Base-by-base conservation (phyloP, 1,140 invertebrate genomes). In the Palaemon carinicauda region DNA sequence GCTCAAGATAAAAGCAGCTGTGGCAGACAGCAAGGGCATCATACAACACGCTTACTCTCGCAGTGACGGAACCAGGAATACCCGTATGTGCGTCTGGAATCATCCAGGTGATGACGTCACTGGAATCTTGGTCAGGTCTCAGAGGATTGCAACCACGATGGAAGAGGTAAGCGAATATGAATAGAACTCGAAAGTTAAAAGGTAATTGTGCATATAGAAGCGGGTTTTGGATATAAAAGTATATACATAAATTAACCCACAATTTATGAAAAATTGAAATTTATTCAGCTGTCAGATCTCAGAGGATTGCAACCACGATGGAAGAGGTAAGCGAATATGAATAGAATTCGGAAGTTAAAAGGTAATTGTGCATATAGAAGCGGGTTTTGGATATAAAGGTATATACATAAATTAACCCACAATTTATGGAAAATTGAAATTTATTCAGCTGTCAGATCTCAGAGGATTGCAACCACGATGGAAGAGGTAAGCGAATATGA, bases 141-240 rank as follows among this genome's bases (percentile, higher is more conserved):
- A 75, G 53, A 89, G 80, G 80, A 78, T 89, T 17, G 88, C 88
- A 4, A 77, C 73, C 0, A 89, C 88, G 4, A 54, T 88, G 80
- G 73, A 89, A 56, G 19, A 87, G 80, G 86, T 87, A 24, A n/a
- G 77, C n/a, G 10, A 21, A 51, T n/a, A 2, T 53, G 65, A 1
- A 65, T 3, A n/a, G 5, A 19, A 50, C 21, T 4, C 21, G 29
- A 52, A n/a, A n/a, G n/a, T n/a, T n/a, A n/a, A n/a, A n/a, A n/a
- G n/a, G n/a, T n/a, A n/a, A n/a, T n/a, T n/a, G n/a, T n/a, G n/a
- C n/a, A n/a, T n/a, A n/a, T n/a, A n/a, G n/a, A n/a, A n/a, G n/a
- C n/a, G n/a, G n/a, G n/a, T n/a, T n/a, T n/a, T n/a, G n/a, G n/a
- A n/a, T n/a, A n/a, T n/a, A n/a, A n/a, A n/a, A n/a, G n/a, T n/a